Percentiles rank a stretch among this genome's conserved stretches.
These are phyloP conservation scores for Paramormyrops kingsleyae DNA, from an alignment of 2,113 vertebrate species.

Conservation along the genomic window DNA sequence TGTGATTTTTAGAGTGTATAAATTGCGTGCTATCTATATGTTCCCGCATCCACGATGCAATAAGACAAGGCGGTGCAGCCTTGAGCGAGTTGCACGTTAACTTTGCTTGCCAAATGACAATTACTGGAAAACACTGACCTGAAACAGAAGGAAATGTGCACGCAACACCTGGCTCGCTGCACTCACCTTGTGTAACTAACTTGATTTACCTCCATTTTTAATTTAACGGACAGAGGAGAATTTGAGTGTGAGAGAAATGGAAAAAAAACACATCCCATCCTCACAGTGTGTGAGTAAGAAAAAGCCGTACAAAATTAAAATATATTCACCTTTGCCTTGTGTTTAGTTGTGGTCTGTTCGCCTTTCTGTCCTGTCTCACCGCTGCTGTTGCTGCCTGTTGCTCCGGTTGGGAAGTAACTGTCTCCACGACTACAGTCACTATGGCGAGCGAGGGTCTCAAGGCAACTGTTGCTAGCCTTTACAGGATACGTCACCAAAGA, in stretches of 20 bases:
- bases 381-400: slow-evolving; percentile 57
- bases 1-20: not conserved
- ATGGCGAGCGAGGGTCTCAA: slow-evolving; percentile 83
- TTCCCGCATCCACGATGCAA: not conserved
- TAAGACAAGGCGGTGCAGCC: not conserved
- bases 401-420: slow-evolving; percentile 95
- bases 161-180: not conserved
- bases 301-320: slow-evolving; percentile 26
- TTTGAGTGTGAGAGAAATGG: slow-evolving; percentile 11
- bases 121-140: not conserved
- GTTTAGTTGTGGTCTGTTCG: slow-evolving; percentile 50
- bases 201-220: not conserved
- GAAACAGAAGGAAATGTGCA: not conserved
- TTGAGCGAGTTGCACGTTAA: not conserved
- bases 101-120: not conserved
- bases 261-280: not conserved
- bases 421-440: slow-evolving; percentile 98
- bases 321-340: slow-evolving; percentile 59
- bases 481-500: slow-evolving; percentile 59
- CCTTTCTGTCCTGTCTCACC: slow-evolving; percentile 48
- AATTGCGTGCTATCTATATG: not conserved
- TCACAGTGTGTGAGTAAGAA: not conserved
- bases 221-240: not conserved
- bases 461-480: slow-evolving; percentile 84
- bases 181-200: not conserved